Percentiles rank a stretch among this genome's conserved stretches.
Conservation (phyloP, 2,797 vertebrate genomes). For the Decapterus maruadsi region DNA sequence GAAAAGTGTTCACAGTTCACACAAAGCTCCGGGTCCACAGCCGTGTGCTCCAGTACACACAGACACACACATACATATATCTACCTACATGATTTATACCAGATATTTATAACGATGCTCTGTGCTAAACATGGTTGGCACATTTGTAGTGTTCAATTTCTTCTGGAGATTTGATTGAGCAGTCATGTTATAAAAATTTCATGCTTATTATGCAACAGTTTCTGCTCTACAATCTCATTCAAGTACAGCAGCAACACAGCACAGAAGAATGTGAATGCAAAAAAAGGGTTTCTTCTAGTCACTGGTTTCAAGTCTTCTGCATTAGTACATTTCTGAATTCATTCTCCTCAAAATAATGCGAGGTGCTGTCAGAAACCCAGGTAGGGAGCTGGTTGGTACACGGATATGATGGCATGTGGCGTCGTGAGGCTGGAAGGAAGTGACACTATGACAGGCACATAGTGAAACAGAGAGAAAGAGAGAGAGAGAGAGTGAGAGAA, state of each 20-base stretch:
- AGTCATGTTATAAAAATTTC: constrained; percentile 16
- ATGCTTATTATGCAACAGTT: constrained; percentile 31
- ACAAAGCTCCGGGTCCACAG: background rate
- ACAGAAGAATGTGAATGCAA: background rate
- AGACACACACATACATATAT: background rate
- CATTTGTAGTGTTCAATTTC: background rate
- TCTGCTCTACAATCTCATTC: constrained; percentile 8
- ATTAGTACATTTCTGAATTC: background rate
- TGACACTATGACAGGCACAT: constrained; percentile 11
- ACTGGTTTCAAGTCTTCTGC: background rate
- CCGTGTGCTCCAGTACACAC: background rate
- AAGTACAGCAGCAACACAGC: background rate
- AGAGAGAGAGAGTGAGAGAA: constrained; percentile 2
- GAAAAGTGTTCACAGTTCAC: constrained; percentile 4
- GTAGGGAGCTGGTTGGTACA: constrained; percentile 3
- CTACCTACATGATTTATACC: background rate
- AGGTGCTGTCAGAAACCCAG: constrained; percentile 12
- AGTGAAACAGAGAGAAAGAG: constrained; percentile 38
- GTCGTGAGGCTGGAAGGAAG: constrained; percentile 32
- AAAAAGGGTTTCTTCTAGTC: background rate
- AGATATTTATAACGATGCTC: background rate
- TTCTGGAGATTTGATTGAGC: background rate
- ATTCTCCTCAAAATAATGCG: background rate
- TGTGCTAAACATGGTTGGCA: constrained; percentile 1
- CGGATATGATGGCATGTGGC: background rate